Conservation (phyloP, 2,113 vertebrate species). For the Kryptolebias marmoratus region DNA sequence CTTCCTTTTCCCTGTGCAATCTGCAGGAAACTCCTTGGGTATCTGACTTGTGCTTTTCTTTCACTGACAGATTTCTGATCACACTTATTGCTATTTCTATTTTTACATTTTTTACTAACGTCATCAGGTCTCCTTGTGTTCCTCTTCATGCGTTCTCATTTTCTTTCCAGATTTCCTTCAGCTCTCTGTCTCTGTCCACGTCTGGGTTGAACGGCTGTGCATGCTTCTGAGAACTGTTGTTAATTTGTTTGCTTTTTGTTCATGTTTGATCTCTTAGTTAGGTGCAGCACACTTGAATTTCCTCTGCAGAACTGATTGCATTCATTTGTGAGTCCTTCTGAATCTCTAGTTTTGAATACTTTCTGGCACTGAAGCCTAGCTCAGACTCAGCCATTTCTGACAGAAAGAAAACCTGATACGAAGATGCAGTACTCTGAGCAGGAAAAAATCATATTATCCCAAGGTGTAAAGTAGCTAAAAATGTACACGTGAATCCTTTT, state of each 20-base stretch:
- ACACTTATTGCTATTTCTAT: conserved; percentile 58
- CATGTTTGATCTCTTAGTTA: conserved; percentile 63
- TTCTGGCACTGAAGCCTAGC: conserved; percentile 38
- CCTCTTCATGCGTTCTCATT: conserved; percentile 55
- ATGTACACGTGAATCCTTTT: conserved; percentile 8
- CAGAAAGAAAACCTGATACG: conserved; percentile 1
- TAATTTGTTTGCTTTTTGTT: conserved; percentile 56
- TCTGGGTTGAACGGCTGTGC: conserved; percentile 41
- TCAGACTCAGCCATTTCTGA: conserved; percentile 45
- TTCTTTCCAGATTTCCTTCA: conserved; percentile 71
- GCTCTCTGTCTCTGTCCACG: conserved; percentile 38
- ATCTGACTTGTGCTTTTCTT: conserved; percentile 68
- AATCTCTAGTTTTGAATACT: conserved; percentile 17
- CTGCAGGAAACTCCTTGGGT: conserved; percentile 72
- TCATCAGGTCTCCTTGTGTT: conserved; percentile 50
- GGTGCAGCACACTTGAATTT: conserved; percentile 46
- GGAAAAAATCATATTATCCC: not conserved
- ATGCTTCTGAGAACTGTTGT: conserved; percentile 49
- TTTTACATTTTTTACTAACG: conserved; percentile 65
- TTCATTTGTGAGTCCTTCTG: conserved; percentile 35
- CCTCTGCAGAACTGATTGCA: conserved; percentile 50
- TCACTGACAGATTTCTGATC: conserved; percentile 68
- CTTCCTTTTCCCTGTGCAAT: conserved; percentile 80
- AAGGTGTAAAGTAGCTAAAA: not conserved
- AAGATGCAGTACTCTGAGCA: not conserved